Evolutionary conservation across 2,888 invertebrate genomes (phyloP).

Genomic region (Nomada fabriciana): DNA sequence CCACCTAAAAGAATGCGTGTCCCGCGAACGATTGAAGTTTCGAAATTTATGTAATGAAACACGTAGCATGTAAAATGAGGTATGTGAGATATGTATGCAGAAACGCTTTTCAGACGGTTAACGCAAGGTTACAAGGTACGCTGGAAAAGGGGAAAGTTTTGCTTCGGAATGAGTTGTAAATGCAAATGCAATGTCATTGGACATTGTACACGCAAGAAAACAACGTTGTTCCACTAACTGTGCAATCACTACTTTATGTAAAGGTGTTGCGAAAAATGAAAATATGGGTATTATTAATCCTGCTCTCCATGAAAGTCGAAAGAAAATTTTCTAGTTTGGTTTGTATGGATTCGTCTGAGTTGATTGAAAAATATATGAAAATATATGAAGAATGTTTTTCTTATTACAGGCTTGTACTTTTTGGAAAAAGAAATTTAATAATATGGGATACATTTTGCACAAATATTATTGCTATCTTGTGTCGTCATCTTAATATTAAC

Average conservation of each 20-base stretch:
- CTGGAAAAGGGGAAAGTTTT: constrained; percentile 28
- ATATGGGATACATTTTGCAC: no score
- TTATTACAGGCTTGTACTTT: no score
- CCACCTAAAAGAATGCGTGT: constrained; percentile 18
- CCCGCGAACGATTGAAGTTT: constrained; percentile 6
- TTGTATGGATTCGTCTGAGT: no score
- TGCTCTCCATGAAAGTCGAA: background rate
- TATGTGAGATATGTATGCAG: constrained; percentile 25
- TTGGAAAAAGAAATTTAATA: no score
- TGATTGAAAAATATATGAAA: no score
- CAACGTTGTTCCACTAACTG: background rate
- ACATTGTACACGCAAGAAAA: background rate
- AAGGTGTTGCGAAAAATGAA: background rate
- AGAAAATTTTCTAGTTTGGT: constrained; percentile 1
- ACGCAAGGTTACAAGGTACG: constrained; percentile 21
- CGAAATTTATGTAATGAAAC: constrained; percentile 1
- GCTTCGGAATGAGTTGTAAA: background rate
- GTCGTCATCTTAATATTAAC: no score
- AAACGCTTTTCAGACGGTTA: constrained; percentile 1
- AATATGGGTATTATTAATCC: background rate
- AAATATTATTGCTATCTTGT: no score
- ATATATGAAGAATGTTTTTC: no score
- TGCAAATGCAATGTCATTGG: background rate
- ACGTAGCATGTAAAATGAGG: constrained; percentile 1
- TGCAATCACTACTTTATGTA: background rate